Base-by-base conservation (phyloP, 2,797 vertebrate species). In the Perodicticus potto region DNA sequence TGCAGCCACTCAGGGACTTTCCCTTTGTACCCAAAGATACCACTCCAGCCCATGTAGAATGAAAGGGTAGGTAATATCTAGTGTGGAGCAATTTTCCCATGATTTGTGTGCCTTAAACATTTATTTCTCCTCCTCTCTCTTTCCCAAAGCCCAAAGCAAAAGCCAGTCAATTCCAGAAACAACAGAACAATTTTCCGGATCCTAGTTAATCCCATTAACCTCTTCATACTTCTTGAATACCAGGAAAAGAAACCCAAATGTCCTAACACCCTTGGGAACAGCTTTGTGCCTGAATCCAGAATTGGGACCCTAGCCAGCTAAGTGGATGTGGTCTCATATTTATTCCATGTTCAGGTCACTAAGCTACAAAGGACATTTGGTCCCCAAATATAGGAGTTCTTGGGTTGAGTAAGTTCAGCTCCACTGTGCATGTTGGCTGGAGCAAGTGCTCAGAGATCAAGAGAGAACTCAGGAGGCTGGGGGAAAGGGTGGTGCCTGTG, bases 111-210 rank as follows among this genome's bases (percentile, higher is more conserved):
- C 55, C 10, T 59, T 88, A 49, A 70, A 23, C 22, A 45, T 74
- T 84, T 86, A 40, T 84, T 93, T 93, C 90, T 37, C 78, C 23
- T 80, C 63, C n/a, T 92, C 40, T 91, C 27, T 78, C 77, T 27
- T 69, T 5, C 13, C 70, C 57, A 59, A 20, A 45, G 77, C 45
- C 65, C 53, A 12, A 96, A 83, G 40, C 49, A 83, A 83, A 67
- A 86, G 59, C 69, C 32, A 65, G 65, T 32, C 78, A 57, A 27
- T 84, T 80, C 23, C 20, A 27, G 70, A 53, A 63, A 86, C 23
- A 77, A 10, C 4, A 86, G 34, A 81, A 87, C 13, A 74, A 70
- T 78, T 85, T 70, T 12, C 72, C 49, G 12, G 37, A 67, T n/a
- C 2, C 76, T 25, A 69, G 7, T 29, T 81, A 25, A 22, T 73